Conservation (phyloP, 2,888 invertebrate species). For the Amphipyra tragopoginis region DNA sequence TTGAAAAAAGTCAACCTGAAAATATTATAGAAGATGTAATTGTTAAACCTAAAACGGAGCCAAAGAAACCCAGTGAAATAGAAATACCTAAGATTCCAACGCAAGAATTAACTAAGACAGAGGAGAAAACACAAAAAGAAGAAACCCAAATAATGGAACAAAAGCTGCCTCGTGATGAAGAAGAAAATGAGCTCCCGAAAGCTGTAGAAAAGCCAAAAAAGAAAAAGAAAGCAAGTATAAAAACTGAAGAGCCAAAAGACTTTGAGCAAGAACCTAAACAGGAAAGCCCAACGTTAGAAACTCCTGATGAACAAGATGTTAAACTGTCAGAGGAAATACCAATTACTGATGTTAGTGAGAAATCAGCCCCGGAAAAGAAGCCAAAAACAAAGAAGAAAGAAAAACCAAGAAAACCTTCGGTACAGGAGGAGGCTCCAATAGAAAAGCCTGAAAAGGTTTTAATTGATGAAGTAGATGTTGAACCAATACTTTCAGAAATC, state of each 20-base stretch:
- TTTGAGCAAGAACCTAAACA: slow-evolving; percentile 1
- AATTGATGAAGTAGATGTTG: slow-evolving; percentile 1
- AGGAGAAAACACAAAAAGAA: slow-evolving; percentile 11
- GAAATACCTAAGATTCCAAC: slow-evolving; percentile 3
- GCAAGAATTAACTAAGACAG: slow-evolving; percentile 3
- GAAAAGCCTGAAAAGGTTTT: slow-evolving; percentile 16
- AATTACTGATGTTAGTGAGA: slow-evolving; percentile 63
- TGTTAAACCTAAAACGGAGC: slow-evolving; percentile 5
- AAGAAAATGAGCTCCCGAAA: slow-evolving; percentile 1
- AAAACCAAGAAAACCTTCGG: slow-evolving; percentile 11
- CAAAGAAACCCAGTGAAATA: background rate
- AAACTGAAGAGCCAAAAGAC: slow-evolving; percentile 14
- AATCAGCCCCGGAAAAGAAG: slow-evolving; percentile 24
- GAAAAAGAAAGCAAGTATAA: slow-evolving; percentile 16
- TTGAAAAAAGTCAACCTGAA: slow-evolving; percentile 15
- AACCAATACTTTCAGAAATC: slow-evolving; percentile 22
- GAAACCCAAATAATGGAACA: slow-evolving; percentile 8
- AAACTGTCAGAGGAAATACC: slow-evolving; percentile 57
- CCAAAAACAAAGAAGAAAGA: slow-evolving; percentile 47
- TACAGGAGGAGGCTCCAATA: slow-evolving; percentile 14
- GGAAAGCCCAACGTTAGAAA: background rate
- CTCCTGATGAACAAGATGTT: background rate
- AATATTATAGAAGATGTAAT: background rate
- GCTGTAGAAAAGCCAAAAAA: slow-evolving; percentile 19
- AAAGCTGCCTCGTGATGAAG: slow-evolving; percentile 6